Evolutionary conservation across 2,888 invertebrate genomes (phyloP).

Genomic region (Sinohyriopsis cumingii): DNA sequence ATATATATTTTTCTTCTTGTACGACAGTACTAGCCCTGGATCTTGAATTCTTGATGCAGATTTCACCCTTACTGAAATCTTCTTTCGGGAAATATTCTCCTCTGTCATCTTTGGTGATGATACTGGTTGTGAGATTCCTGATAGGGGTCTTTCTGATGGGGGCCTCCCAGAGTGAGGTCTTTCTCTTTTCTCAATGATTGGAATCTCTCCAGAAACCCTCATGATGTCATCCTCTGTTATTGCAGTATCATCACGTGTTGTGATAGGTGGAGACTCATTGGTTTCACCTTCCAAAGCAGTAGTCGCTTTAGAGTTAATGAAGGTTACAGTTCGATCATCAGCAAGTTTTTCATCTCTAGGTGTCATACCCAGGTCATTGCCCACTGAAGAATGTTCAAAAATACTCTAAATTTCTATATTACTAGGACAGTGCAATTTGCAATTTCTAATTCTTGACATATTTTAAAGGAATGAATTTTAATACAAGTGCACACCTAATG

Average conservation of each 20-base stretch:
- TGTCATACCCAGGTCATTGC: no score
- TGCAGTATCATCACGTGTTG: conserved; percentile 15
- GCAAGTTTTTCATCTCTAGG: neutral
- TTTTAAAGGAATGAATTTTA: no score
- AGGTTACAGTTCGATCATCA: conserved; percentile 30
- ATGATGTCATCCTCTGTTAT: conserved; percentile 39
- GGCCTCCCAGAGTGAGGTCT: conserved; percentile 21
- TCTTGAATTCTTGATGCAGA: conserved; percentile 21
- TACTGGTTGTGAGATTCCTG: conserved; percentile 8
- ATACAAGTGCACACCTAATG: no score
- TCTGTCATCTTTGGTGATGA: conserved; percentile 12
- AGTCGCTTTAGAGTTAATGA: conserved; percentile 9
- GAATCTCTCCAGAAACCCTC: conserved; percentile 51
- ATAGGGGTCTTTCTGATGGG: conserved; percentile 12
- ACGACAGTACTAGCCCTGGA: conserved; percentile 40
- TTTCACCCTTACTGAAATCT: conserved; percentile 3
- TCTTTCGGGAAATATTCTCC: conserved; percentile 16
- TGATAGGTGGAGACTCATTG: conserved; percentile 9
- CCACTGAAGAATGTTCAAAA: no score
- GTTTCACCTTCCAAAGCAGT: conserved; percentile 5
- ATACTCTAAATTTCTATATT: no score
- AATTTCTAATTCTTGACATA: no score
- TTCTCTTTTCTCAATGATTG: conserved; percentile 44
- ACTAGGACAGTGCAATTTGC: no score
- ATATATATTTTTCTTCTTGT: conserved; percentile 61